These are phyloP conservation scores for Brachypteracias leptosomus DNA, from an alignment of 2,113 vertebrate species.

Conservation along the genomic window DNA sequence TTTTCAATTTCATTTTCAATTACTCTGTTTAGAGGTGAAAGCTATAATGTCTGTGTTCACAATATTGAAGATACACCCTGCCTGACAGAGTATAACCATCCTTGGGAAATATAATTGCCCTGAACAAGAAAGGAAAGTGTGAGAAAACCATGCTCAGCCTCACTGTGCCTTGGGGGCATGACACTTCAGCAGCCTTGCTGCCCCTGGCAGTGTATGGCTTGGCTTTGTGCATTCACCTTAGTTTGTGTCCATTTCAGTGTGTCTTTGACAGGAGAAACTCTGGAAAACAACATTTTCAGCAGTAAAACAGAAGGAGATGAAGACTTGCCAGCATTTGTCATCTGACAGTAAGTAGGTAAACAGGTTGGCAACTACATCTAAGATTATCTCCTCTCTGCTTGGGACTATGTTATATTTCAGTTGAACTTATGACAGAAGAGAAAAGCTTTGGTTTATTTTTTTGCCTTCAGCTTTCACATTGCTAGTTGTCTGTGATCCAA, in stretches of 20 bases:
- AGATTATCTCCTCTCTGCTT: background rate
- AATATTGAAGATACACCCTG: background rate
- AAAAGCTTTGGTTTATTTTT: background rate
- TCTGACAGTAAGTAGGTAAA: background rate
- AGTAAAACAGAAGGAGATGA: background rate
- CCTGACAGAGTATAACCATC: background rate
- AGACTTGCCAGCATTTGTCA: background rate
- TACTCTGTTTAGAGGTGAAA: background rate
- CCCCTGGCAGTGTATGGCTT: background rate
- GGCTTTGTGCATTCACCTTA: background rate
- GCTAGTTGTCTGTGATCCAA: background rate
- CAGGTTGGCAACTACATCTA: background rate
- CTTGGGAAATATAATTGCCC: background rate
- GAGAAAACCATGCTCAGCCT: background rate
- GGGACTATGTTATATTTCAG: background rate
- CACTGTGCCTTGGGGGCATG: rapidly evolving
- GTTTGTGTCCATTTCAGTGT: background rate
- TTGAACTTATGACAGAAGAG: background rate
- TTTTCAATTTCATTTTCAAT: background rate
- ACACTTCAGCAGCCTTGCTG: background rate
- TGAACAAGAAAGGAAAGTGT: background rate
- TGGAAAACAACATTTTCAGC: background rate
- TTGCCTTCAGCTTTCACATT: background rate
- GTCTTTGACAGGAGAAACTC: background rate
- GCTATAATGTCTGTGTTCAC: background rate